Evolutionary conservation across 2,113 vertebrate genomes (phyloP).

Genomic region (Anguilla japonica): DNA sequence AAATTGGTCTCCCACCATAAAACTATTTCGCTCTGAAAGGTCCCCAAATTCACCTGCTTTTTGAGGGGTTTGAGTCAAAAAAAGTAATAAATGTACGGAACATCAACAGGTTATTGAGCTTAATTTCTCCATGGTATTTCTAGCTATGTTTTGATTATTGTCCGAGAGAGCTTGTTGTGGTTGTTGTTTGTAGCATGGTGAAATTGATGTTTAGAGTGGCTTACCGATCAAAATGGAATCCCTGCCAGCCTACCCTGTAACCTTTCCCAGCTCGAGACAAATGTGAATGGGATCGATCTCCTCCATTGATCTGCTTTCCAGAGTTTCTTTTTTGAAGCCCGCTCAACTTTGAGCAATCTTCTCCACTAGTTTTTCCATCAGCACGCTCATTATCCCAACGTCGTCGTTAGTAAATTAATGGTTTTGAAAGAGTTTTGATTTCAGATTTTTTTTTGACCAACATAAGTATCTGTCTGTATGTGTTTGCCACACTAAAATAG

Average conservation of each 20-base stretch:
- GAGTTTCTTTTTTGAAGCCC: background rate
- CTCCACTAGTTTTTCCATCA: background rate
- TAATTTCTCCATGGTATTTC: background rate
- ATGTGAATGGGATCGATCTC: constrained; percentile 4
- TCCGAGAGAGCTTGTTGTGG: background rate
- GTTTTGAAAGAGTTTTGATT: background rate
- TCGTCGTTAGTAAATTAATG: background rate
- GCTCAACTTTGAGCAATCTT: background rate
- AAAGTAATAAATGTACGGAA: background rate
- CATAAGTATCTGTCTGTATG: too few relatives aligned
- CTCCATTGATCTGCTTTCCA: background rate
- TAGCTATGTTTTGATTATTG: background rate
- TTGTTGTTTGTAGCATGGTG: background rate
- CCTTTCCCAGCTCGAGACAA: background rate
- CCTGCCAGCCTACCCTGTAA: background rate
- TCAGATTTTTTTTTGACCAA: background rate
- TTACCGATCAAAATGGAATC: background rate
- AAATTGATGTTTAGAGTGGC: background rate
- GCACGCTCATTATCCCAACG: background rate
- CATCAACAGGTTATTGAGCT: background rate
- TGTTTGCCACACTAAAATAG: background rate
- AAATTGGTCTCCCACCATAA: background rate
- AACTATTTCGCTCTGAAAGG: background rate
- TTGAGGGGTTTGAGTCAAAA: background rate
- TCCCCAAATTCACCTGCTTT: background rate